Base-by-base conservation (phyloP, 2,888 invertebrate genomes). In the Lepidocyrtoides sp. region DNA sequence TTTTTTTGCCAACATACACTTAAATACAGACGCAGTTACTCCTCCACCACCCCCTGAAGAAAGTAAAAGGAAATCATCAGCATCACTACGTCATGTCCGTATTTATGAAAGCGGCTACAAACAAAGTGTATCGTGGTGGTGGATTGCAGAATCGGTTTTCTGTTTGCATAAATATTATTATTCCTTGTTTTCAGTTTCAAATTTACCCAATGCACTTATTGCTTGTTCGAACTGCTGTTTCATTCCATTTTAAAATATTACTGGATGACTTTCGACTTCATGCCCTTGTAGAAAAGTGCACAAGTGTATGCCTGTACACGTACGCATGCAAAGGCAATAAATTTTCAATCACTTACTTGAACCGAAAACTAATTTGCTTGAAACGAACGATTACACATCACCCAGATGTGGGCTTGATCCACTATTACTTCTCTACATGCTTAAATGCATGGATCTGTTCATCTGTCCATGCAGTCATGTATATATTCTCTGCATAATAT, bases 281-380 rank as follows among this genome's bases (percentile, higher is more conserved):
- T 7, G 0, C 32, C 14, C 44, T 69, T 3, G 32, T 81, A 7
- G 60, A 60, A 14, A 26, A 36, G 60, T 41, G 60, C 32, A 29
- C 29, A 77, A 12, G 63, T 48, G 60, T 63, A 32, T 29, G 32
- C 63, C 29, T 10, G 2, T 54, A 60, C 60, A 60, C 60, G 26
- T 17, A 60, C 20, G 32, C 77, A 79, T 90, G 79, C 84, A 90
- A 84, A 84, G 77, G 90, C 90, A 90, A 90, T 90, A 90, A 90
- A 90, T 90, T 90, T 90, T 90, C 90, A 90, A 90, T 90, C 90
- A 84, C 90, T 90, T 77, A 77, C 90, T 84, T 79, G 90, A 90
- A 90, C 90, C 90, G 84, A 90, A 90, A 90, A 90, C 84, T 90
- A 90, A 90, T 90, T 90, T 90, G 90, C 36, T 90, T 90, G 90